These are phyloP conservation scores for Poeciliopsis paucimaculata DNA, from an alignment of 2,797 vertebrate species.

Conservation along the genomic window DNA sequence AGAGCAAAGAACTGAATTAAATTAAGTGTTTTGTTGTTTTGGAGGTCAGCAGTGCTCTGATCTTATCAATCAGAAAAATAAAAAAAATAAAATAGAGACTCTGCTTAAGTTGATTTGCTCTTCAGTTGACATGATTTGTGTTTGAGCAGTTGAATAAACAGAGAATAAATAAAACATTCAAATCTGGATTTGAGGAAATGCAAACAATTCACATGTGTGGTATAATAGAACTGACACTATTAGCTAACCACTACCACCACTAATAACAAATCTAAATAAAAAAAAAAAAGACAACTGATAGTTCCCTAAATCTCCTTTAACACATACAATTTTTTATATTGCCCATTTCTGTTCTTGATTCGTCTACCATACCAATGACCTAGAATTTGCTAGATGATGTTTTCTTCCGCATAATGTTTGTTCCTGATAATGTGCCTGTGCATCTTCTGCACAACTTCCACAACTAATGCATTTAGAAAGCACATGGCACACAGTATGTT, in stretches of 20 bases:
- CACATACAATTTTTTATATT: neutral
- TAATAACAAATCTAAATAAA: neutral
- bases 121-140: neutral
- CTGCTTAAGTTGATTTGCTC: neutral
- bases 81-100: neutral
- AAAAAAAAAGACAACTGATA: neutral
- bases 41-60: neutral
- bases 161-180: neutral
- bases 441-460: slow-evolving; percentile 20
- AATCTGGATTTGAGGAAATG: neutral
- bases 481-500: slow-evolving; percentile 20
- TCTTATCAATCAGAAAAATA: neutral
- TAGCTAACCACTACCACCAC: neutral
- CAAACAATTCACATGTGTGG: neutral
- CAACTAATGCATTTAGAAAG: slow-evolving; percentile 46
- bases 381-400: slow-evolving; percentile 13
- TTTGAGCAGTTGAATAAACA: neutral
- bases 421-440: slow-evolving; percentile 19
- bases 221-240: neutral
- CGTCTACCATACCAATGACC: neutral
- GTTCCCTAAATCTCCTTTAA: neutral
- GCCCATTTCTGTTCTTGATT: neutral
- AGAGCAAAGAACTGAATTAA: neutral
- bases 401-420: slow-evolving; percentile 2
- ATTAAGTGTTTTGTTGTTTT: neutral